Base-by-base conservation (phyloP, 2,888 invertebrate species). In the Ashinkailepas kermadecensis region DNA sequence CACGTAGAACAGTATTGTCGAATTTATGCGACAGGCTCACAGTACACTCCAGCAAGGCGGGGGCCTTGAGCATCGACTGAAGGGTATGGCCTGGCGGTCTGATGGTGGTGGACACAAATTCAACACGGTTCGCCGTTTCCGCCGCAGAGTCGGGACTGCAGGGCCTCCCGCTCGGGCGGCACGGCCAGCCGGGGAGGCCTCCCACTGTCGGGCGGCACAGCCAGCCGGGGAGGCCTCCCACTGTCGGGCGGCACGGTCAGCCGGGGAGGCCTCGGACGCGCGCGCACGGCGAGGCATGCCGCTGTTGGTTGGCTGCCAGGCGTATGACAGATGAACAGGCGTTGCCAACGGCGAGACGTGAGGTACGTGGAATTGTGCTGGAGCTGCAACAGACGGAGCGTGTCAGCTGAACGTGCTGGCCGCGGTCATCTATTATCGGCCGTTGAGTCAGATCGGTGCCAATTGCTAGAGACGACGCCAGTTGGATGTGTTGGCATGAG, bases 331-430 rank as follows among this genome's bases (percentile, higher is more conserved):
- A 21, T 74, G 74, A 70, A 15, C 23, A 59, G 74, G 56, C 21
- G 74, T 15, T 39, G 56, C 56, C 74, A 21, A 56, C 74, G 10
- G 74, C 56, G 74, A 15, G 21, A 9, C 74, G 56, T 56, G 39
- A 39, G 74, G 56, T 56, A 56, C 56, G 74, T 74, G 74, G 74
- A 74, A 74, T 56, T 74, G 74, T 74, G 56, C 74, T 56, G 74
- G 21, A 56, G 74, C 74, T 74, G 74, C 1, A 54, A 39, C 54
- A 74, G 54, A 18, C 23, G 65, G 65, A 0, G 65, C 10, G 65
- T 23, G 65, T 65, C 65, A 65, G 65, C n/a, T 15, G 59, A 39
- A 39, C 39, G 39, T 39, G 39, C 39, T 39, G 39, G 39, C 39
- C 39, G 39, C 39, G 39, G 39, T 39, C 2, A 39, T 39, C 39